Conservation (phyloP, 2,113 vertebrate species). For the Hippocampus zosterae region DNA sequence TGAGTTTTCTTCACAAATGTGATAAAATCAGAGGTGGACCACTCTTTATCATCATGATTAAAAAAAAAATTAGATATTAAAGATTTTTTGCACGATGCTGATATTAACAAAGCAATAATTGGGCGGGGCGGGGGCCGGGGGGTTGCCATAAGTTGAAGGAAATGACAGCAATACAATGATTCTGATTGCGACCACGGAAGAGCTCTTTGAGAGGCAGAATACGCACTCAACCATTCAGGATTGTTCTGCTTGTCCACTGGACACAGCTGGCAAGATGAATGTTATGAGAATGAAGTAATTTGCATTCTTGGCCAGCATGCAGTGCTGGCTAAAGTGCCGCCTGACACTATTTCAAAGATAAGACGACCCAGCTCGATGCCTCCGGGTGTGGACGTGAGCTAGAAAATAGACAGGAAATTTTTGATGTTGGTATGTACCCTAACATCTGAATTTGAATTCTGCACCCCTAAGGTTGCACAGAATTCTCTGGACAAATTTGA, state of each 20-base stretch:
- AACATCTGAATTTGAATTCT: not conserved
- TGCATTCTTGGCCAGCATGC: not conserved
- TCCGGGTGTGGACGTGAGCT: not conserved
- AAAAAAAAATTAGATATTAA: not conserved
- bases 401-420: not conserved
- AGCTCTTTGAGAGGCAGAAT: conserved; percentile 1
- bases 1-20: not conserved
- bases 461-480: not conserved
- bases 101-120: not conserved
- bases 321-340: not conserved
- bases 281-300: conserved; percentile 6
- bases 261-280: conserved; percentile 9
- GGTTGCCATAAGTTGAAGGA: not conserved
- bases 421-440: not conserved
- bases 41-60: not conserved
- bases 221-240: not conserved
- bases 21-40: not conserved
- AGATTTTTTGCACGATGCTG: not conserved
- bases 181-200: not conserved
- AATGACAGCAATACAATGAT: not conserved
- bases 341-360: not conserved
- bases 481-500: not conserved
- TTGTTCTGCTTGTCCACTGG: not conserved
- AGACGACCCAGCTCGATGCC: not conserved
- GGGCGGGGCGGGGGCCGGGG: not conserved